A percentile compares a stretch with the other conserved stretches of the same genome.
phyloP scores from a whole-genome alignment of 2,113 vertebrate genomes.

The Thamnaconus septentrionalis region DNA sequence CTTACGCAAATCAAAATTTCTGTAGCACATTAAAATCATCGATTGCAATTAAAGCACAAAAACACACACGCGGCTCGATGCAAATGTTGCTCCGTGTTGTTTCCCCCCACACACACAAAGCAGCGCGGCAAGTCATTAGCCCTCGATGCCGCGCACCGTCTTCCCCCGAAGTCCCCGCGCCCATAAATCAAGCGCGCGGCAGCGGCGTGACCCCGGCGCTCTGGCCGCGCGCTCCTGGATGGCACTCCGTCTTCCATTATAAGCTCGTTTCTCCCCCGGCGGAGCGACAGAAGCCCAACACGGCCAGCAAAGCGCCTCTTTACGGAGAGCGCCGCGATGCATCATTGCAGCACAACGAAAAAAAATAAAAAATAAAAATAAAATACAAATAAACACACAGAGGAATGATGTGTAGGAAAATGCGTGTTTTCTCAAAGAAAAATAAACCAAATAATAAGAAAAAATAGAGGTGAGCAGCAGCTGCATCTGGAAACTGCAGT shows the following conservation, averaged over 20 bases:
- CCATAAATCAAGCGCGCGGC: slow-evolving; percentile 75
- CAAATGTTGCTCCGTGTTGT: slow-evolving; percentile 25
- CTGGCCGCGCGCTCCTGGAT: slow-evolving; percentile 68
- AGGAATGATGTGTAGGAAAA: no score
- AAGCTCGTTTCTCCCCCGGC: slow-evolving; percentile 71
- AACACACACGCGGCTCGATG: slow-evolving; percentile 8
- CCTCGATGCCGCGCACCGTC: slow-evolving; percentile 63
- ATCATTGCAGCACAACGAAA: slow-evolving; percentile 46
- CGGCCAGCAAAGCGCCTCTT: slow-evolving; percentile 33
- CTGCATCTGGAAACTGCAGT: no score
- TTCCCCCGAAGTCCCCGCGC: slow-evolving; percentile 73
- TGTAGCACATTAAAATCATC: no score
- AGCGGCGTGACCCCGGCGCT: slow-evolving; percentile 75
- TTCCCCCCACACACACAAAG: slow-evolving; percentile 66
- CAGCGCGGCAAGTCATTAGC: slow-evolving; percentile 81
- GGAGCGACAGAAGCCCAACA: slow-evolving; percentile 64
- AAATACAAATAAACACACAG: slow-evolving; percentile 17
- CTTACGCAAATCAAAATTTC: neutral
- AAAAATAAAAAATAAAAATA: slow-evolving; percentile 13
- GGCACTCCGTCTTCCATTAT: slow-evolving; percentile 76
- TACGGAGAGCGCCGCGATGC: slow-evolving; percentile 53
- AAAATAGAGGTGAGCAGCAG: no score
- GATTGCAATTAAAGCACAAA: slow-evolving; percentile 3
- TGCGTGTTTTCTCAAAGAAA: no score
- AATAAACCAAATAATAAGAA: no score